A percentile compares a stretch with the other conserved stretches of the same genome.
These are phyloP conservation scores for Gonioctena quinquepunctata DNA, from an alignment of 1,140 invertebrate species.

Conservation along the genomic window DNA sequence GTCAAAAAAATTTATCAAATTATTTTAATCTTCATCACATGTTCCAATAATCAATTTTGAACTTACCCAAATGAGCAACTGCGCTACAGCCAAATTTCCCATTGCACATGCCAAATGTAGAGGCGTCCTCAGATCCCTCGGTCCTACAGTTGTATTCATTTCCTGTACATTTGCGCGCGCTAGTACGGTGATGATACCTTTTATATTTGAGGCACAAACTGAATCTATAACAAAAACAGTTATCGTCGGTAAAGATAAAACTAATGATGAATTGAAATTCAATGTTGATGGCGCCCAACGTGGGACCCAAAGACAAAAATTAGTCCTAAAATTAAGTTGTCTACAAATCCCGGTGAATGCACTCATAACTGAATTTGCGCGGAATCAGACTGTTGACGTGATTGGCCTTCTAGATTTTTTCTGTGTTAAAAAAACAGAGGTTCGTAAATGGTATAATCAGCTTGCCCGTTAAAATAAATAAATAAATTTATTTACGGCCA, in stretches of 20 bases:
- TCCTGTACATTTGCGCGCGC: constrained; percentile 64
- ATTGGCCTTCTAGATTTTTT: too few species aligned
- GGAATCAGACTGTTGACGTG: too few species aligned
- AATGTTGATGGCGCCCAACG: background rate
- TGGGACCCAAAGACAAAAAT: background rate
- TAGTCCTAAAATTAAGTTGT: too few species aligned
- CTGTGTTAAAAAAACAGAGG: too few species aligned
- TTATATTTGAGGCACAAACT: constrained; percentile 68
- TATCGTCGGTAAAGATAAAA: too few species aligned
- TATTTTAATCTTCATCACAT: too few species aligned
- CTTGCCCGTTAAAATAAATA: too few species aligned
- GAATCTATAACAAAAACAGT: background rate
- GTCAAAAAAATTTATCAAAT: too few species aligned
- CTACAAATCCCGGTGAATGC: too few species aligned
- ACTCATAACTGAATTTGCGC: background rate
- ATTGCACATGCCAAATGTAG: constrained; percentile 88
- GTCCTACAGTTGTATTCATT: constrained; percentile 70
- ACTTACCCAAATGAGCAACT: constrained; percentile 92
- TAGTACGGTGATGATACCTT: constrained; percentile 64
- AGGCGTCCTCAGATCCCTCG: constrained; percentile 76
- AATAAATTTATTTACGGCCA: too few species aligned
- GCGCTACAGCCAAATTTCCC: constrained; percentile 87
- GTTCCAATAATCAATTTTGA: too few species aligned
- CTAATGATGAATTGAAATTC: background rate
- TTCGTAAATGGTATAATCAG: too few species aligned